A percentile compares a stretch with the other conserved stretches of the same genome.
Conservation (phyloP, 2,113 vertebrate genomes). For the Catharus fuscescens region DNA sequence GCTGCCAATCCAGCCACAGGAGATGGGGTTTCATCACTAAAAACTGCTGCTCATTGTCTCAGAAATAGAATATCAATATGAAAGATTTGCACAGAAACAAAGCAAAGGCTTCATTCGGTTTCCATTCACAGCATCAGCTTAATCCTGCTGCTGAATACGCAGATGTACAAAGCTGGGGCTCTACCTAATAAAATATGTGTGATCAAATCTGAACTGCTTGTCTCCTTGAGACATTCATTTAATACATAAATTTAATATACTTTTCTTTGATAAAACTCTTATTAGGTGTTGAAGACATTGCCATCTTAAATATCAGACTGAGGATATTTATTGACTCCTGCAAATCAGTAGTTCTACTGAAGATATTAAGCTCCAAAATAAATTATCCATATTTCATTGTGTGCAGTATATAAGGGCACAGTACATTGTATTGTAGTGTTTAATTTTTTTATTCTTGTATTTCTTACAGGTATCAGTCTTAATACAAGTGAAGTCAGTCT, state of each 20-base stretch:
- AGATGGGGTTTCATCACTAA: background rate
- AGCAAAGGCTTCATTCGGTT: background rate
- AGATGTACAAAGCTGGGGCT: background rate
- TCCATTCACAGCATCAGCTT: background rate
- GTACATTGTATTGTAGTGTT: background rate
- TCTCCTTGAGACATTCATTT: slow-evolving; percentile 23
- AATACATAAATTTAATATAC: slow-evolving; percentile 46
- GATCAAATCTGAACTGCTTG: slow-evolving; percentile 50
- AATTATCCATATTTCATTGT: background rate
- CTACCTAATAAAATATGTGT: slow-evolving; percentile 6
- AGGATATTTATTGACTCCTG: slow-evolving; percentile 21
- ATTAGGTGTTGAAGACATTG: background rate
- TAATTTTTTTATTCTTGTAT: background rate
- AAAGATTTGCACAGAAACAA: slow-evolving; percentile 3
- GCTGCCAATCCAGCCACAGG: background rate
- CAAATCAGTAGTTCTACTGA: background rate
- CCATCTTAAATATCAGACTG: slow-evolving; percentile 33
- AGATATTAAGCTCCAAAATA: slow-evolving; percentile 14
- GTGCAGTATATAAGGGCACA: background rate
- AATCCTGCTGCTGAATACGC: background rate
- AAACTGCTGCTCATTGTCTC: background rate
- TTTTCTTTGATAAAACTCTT: slow-evolving; percentile 47
- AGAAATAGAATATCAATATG: background rate
- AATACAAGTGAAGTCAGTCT: background rate
- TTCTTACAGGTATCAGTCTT: background rate